Base-by-base conservation (phyloP, 2,797 vertebrate genomes). In the Poecilia gillii region DNA sequence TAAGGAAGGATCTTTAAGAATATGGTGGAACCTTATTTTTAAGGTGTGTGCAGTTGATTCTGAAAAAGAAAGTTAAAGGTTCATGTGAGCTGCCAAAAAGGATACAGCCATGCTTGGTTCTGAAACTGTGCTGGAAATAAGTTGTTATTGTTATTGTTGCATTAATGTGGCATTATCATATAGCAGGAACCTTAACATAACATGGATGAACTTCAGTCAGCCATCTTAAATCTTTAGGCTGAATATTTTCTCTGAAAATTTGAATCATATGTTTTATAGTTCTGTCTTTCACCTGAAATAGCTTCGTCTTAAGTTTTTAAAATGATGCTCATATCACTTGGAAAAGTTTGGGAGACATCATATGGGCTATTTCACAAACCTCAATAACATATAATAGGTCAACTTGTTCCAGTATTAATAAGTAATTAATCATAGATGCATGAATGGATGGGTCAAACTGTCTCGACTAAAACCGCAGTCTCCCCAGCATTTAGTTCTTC, bases 401-500 rank as follows among this genome's bases (percentile, higher is more conserved):
- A 1, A 59, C 12, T 59, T 59, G 12, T 31, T 57, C n/a, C 13
- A 31, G 4, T 16, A 28, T 28, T 59, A 59, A 62, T 62, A 6
- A 59, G 28, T 31, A 59, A 59, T 59, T 59, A 59, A 31, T 62
- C 18, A 6, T 33, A 31, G 11, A 14, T 64, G 7, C 1, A 31
- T 45, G 5, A 53, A 45, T 59, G 23, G 14, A 2, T 45, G 25
- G 25, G 14, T 75, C 18, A 49, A 49, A 33, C 23, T 51, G 31
- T 62, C 28, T 33, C 6, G 31, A 6, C 16, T 75, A 2, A 25
- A 73, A 39, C n/a, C 51, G 51, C 16, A 2, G 72, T 72, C 41
- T 23, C 41, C 74, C 9, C 51, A 75, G 64, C 77, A 66, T 80
- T 75, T 82, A 76, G 51, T 57, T 11, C 46, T 16, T 87, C 59